These are phyloP conservation scores for Progne subis DNA, from an alignment of 2,113 vertebrate species.

Conservation along the genomic window DNA sequence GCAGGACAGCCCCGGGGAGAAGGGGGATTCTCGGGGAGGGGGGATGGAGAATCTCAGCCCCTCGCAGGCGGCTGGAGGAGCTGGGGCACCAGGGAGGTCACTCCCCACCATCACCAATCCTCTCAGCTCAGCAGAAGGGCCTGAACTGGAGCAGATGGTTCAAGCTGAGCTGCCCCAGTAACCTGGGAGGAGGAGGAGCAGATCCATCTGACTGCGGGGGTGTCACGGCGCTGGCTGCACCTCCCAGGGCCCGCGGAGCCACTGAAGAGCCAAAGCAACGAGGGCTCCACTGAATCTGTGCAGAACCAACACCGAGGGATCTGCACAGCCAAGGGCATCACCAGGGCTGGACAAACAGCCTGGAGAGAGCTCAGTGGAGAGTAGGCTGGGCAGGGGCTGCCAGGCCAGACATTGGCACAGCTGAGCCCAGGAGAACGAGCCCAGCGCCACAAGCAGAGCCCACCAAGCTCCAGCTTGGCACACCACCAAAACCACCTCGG, in stretches of 20 bases:
- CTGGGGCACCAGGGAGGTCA: rapidly evolving
- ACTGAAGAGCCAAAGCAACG: not conserved
- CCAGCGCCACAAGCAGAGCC: not conserved
- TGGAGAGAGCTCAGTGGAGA: not conserved
- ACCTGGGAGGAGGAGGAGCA: not conserved
- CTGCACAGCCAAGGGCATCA: not conserved
- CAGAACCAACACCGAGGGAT: not conserved
- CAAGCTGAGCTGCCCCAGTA: conserved; percentile 49
- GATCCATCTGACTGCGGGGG: not conserved
- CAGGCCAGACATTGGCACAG: rapidly evolving
- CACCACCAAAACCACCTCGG: rapidly evolving
- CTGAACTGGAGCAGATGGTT: conserved; percentile 34
- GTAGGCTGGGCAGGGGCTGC: not conserved
- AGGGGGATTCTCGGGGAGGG: no score
- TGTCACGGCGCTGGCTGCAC: not conserved
- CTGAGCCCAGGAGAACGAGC: not conserved
- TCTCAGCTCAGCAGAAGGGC: not conserved
- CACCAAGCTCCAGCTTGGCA: not conserved
- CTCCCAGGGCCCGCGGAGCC: not conserved
- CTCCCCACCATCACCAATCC: not conserved
- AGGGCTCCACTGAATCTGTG: not conserved
- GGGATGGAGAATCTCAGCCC: not conserved
- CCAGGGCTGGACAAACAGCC: not conserved
- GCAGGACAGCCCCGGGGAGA: not conserved
- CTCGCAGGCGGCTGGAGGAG: rapidly evolving